Evolutionary conservation across 2,113 vertebrate species (phyloP).

Genomic region (Cisticola juncidis): DNA sequence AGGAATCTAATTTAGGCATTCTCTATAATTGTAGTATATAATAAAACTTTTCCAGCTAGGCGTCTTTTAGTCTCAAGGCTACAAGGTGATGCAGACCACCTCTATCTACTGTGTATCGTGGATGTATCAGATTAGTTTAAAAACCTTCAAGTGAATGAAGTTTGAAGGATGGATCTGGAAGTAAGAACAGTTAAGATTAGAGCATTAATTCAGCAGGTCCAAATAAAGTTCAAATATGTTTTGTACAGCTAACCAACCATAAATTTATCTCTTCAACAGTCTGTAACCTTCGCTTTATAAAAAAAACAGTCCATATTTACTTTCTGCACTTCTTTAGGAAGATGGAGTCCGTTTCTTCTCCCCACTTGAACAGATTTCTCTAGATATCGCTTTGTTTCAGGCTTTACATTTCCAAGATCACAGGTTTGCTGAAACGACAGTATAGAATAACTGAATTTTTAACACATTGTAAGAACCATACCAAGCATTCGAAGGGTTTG

Average conservation of each 20-base stretch:
- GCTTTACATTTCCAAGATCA: constrained; percentile 70
- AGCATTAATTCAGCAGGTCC: background rate
- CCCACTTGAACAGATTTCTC: constrained; percentile 87
- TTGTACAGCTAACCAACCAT: background rate
- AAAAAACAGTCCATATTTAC: constrained; percentile 70
- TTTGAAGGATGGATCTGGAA: background rate
- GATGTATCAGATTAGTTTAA: background rate
- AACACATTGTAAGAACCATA: background rate
- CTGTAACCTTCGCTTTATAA: background rate
- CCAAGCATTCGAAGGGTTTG: background rate
- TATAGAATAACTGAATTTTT: background rate
- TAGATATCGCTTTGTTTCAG: constrained; percentile 86
- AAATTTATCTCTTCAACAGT: background rate
- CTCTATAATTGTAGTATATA: background rate
- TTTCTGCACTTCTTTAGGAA: constrained; percentile 85
- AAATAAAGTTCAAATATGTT: background rate
- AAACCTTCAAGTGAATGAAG: background rate
- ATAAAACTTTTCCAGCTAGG: background rate
- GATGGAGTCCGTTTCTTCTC: constrained; percentile 88
- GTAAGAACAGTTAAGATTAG: background rate
- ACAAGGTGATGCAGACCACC: background rate
- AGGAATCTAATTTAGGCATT: background rate
- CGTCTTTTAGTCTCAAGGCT: background rate
- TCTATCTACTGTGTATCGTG: background rate
- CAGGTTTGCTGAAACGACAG: constrained; percentile 79